Evolutionary conservation across 2,797 vertebrate species (phyloP).

Genomic region (Notamacropus eugenii): DNA sequence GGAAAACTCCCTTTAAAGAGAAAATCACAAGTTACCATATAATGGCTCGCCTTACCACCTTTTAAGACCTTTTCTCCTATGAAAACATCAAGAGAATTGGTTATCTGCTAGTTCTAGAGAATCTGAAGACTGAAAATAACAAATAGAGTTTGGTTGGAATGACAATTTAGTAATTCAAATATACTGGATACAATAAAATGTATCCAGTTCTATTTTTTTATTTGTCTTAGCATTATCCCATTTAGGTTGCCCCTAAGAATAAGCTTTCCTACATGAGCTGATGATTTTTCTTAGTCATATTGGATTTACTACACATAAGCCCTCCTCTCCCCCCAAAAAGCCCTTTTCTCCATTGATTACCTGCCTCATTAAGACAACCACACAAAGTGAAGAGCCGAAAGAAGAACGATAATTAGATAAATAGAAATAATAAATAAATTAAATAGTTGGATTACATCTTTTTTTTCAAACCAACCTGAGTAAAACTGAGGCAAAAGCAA

Average conservation of each 20-base stretch:
- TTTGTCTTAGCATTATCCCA: conserved; percentile 52
- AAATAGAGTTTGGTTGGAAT: conserved; percentile 67
- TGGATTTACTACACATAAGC: not conserved
- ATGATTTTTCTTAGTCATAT: conserved; percentile 12
- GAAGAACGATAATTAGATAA: not conserved
- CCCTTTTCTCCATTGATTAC: not conserved
- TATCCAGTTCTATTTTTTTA: conserved; percentile 64
- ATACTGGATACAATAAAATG: conserved; percentile 51
- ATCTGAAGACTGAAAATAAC: conserved; percentile 61
- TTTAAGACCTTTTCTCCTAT: conserved; percentile 61
- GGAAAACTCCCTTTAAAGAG: conserved; percentile 64
- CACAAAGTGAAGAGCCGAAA: not conserved
- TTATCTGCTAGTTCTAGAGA: conserved; percentile 68
- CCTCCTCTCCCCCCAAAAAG: not conserved
- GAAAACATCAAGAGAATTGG: conserved; percentile 56
- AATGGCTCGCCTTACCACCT: conserved; percentile 54
- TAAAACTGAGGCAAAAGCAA: not conserved
- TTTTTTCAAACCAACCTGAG: not conserved
- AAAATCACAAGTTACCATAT: conserved; percentile 71
- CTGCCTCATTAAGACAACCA: not conserved
- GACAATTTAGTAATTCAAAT: conserved; percentile 59
- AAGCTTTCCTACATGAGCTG: conserved; percentile 57
- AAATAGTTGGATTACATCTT: not conserved
- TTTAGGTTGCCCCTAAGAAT: conserved; percentile 49
- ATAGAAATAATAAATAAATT: not conserved